A percentile compares a stretch with the other conserved stretches of the same genome.
Evolutionary conservation across 2,113 vertebrate species (phyloP).

Genomic region (Labeo rohita): DNA sequence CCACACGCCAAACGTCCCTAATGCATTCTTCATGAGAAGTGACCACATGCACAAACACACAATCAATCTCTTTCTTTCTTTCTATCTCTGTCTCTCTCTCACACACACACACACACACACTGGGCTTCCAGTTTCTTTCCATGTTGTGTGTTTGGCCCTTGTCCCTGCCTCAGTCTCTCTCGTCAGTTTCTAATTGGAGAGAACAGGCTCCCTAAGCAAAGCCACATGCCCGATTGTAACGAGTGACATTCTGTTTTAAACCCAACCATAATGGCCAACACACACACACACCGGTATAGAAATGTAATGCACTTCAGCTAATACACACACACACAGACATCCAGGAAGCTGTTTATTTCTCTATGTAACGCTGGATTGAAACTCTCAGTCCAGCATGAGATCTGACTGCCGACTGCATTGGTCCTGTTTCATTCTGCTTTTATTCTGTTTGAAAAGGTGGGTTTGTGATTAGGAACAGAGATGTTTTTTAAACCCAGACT

Average conservation of each 20-base stretch:
- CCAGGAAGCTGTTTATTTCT: slow-evolving; percentile 67
- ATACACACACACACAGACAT: slow-evolving; percentile 58
- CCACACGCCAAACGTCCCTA: slow-evolving; percentile 6
- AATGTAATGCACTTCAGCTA: slow-evolving; percentile 54
- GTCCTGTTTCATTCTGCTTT: slow-evolving; percentile 43
- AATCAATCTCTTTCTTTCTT: slow-evolving; percentile 31
- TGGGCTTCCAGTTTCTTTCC: slow-evolving; percentile 42
- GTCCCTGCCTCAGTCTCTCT: slow-evolving; percentile 42
- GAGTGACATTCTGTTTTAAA: slow-evolving; percentile 79
- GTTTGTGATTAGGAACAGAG: slow-evolving; percentile 28
- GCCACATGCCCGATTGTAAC: slow-evolving; percentile 74
- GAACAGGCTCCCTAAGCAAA: slow-evolving; percentile 74
- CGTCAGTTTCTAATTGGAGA: slow-evolving; percentile 61
- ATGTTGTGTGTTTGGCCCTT: slow-evolving; percentile 36
- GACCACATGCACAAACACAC: slow-evolving; percentile 47
- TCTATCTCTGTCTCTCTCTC: not conserved
- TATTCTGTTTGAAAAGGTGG: slow-evolving; percentile 38
- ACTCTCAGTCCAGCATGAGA: slow-evolving; percentile 66
- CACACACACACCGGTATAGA: slow-evolving; percentile 1
- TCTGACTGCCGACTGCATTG: slow-evolving; percentile 44
- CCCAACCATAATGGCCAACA: slow-evolving; percentile 69
- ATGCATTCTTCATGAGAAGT: slow-evolving; percentile 45
- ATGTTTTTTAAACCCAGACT: not conserved
- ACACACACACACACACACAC: slow-evolving; percentile 14
- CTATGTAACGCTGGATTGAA: slow-evolving; percentile 66